Evolutionary conservation across 1,140 invertebrate genomes (phyloP), one percentile per base, ranked within the genome.

Genomic region (Aphidius gifuensis): DNA sequence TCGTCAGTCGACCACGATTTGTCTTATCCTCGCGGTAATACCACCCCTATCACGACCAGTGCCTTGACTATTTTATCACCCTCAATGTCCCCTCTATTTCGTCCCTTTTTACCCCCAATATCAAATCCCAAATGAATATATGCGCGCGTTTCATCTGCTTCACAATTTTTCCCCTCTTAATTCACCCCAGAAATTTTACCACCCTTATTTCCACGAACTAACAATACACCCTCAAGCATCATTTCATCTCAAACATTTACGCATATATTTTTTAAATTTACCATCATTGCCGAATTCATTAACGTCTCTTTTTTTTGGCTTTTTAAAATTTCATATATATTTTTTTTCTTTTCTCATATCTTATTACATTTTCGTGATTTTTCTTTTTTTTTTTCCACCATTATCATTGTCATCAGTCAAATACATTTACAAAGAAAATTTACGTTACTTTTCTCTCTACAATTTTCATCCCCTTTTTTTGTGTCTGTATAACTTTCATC

Each of bases 41-140:
- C 64, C 60, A 65, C 65, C 68, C 68, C 68, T 69, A 70, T 65
- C 66, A 61, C 65, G 50, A 64, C 43, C 62, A 42, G 47, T 50
- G 48, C 50, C 48, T 59, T 51, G 54, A 58, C 48, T 64, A 55
- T 40, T 46, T 47, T 61, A 50, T 61, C 9, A 46, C 16, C 58
- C 39, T 48, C 48, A 54, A 45, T 32, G 48, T 49, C 50, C 16
- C 50, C 43, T 40, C 23, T 60, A 49, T 42, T 3, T 45, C 38
- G 50, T 58, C 44, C 50, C 38, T 57, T n/a, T 58, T 50, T 39
- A 57, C 62, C 43, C 50, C 21, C 23, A 32, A 32, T 32, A 3
- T 2, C 0, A 32, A 40, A 39, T 6, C 50, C 8, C 50, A n/a
- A 43, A 39, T 55, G 9, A 43, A n/a, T 42, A 38, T 53, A 9